phyloP scores from a whole-genome alignment of 2,113 vertebrate species.

The Salvelinus namaycush region DNA sequence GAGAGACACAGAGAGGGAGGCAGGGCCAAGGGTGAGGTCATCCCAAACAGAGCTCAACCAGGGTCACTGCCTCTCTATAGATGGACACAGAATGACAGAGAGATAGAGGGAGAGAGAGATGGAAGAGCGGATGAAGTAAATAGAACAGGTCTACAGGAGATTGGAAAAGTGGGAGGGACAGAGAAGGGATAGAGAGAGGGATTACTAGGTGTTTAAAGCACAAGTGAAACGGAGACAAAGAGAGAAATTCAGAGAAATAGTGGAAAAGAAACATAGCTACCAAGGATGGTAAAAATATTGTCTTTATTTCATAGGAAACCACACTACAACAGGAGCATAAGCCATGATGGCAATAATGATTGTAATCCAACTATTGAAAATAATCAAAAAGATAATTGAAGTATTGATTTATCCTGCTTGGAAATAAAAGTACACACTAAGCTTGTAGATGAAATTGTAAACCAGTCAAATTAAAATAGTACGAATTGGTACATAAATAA shows the following conservation, averaged over 20 bases:
- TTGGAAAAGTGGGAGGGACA: constrained; percentile 44
- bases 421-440: constrained; percentile 77
- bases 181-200: constrained; percentile 35
- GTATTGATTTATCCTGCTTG: constrained; percentile 50
- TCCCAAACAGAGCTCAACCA: constrained; percentile 71
- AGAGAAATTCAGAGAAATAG: constrained; percentile 12
- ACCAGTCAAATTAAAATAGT: constrained; percentile 50
- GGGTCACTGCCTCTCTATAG: constrained; percentile 71
- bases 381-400: constrained; percentile 25
- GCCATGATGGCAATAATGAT: constrained; percentile 17
- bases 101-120: constrained; percentile 35
- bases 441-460: constrained; percentile 48
- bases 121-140: constrained; percentile 20
- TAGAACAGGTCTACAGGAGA: constrained; percentile 46
- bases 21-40: constrained; percentile 76
- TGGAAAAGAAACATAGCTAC: constrained; percentile 17
- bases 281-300: constrained; percentile 59
- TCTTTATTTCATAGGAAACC: constrained; percentile 76
- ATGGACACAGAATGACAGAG: constrained; percentile 58
- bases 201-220: constrained; percentile 3
- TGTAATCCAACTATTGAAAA: constrained; percentile 2
- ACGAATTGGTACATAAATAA: constrained; percentile 67
- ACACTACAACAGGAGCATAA: constrained; percentile 73
- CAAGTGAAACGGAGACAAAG: constrained; percentile 8
- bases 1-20: constrained; percentile 69